Evolutionary conservation across 2,113 vertebrate species (phyloP).

Genomic region (Brachionichthys hirsutus): DNA sequence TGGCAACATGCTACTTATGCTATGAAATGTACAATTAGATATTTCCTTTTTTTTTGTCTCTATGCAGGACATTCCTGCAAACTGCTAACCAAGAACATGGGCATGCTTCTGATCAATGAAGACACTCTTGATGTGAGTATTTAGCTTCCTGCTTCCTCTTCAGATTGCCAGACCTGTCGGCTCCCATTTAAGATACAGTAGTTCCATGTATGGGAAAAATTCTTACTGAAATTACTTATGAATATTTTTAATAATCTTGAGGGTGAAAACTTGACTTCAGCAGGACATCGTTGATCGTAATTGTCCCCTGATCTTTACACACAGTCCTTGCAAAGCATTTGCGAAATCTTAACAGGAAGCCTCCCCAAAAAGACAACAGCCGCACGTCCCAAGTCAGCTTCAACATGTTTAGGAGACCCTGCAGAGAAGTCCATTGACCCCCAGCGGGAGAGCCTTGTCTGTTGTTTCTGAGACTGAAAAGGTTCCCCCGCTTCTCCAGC

Average conservation of each 20-base stretch:
- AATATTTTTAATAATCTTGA: neutral
- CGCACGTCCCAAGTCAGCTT: slow-evolving; percentile 36
- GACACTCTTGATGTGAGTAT: slow-evolving; percentile 95
- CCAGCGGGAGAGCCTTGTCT: slow-evolving; percentile 66
- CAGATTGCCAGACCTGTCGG: neutral
- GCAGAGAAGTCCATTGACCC: slow-evolving; percentile 62
- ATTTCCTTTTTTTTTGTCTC: slow-evolving; percentile 16
- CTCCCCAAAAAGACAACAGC: slow-evolving; percentile 7
- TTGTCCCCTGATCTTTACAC: slow-evolving; percentile 17
- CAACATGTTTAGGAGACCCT: slow-evolving; percentile 53
- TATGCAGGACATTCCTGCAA: slow-evolving; percentile 93
- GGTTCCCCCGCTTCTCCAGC: slow-evolving; percentile 47
- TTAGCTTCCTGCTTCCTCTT: neutral
- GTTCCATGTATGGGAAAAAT: neutral
- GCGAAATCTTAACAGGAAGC: slow-evolving; percentile 15
- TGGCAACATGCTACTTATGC: neutral
- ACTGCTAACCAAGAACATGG: slow-evolving; percentile 96
- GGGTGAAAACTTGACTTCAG: neutral
- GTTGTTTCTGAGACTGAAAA: slow-evolving; percentile 66
- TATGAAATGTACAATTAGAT: too few relatives aligned
- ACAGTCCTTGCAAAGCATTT: slow-evolving; percentile 8
- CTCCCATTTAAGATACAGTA: neutral
- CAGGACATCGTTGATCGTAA: neutral
- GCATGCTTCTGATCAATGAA: slow-evolving; percentile 95
- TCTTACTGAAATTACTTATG: neutral